A percentile compares a stretch with the other conserved stretches of the same genome.
These are phyloP conservation scores for Bicyclus anynana DNA, from an alignment of 1,140 invertebrate genomes.

Conservation along the genomic window DNA sequence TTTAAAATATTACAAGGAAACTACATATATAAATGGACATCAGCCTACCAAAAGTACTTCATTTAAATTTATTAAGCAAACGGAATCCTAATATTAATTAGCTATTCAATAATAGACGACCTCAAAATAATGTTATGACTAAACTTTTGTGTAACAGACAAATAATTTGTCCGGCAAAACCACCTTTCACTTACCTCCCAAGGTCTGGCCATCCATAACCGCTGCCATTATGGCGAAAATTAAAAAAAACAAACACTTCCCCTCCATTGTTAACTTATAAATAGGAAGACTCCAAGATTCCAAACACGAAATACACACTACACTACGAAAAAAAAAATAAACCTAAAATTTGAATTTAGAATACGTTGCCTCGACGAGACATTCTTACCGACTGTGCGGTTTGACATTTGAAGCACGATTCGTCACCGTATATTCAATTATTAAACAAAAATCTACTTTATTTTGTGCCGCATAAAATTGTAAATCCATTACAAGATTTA, in stretches of 20 bases:
- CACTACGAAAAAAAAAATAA: conserved; percentile 18
- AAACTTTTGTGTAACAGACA: conserved; percentile 6
- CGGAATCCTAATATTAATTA: neutral
- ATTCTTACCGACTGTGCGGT: conserved; percentile 40
- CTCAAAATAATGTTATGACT: conserved; percentile 10
- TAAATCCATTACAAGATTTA: neutral
- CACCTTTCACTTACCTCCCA: conserved; percentile 58
- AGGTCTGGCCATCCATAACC: conserved; percentile 50
- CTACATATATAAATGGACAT: neutral
- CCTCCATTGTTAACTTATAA: conserved; percentile 31
- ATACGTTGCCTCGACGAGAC: conserved; percentile 40
- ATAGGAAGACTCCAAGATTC: conserved; percentile 4
- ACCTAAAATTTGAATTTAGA: conserved; percentile 36
- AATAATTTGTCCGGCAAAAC: conserved; percentile 19
- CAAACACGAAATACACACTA: neutral
- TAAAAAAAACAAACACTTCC: conserved; percentile 38
- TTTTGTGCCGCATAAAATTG: neutral
- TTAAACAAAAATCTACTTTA: conserved; percentile 21
- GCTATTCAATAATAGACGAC: neutral
- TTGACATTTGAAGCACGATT: conserved; percentile 53
- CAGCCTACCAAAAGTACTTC: neutral
- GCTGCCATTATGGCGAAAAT: conserved; percentile 31
- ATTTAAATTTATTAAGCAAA: too few species aligned
- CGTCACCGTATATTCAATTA: conserved; percentile 19
- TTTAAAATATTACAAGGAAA: too few species aligned